Evolutionary conservation across 1,140 invertebrate genomes (phyloP).

Genomic region (Physella acuta): DNA sequence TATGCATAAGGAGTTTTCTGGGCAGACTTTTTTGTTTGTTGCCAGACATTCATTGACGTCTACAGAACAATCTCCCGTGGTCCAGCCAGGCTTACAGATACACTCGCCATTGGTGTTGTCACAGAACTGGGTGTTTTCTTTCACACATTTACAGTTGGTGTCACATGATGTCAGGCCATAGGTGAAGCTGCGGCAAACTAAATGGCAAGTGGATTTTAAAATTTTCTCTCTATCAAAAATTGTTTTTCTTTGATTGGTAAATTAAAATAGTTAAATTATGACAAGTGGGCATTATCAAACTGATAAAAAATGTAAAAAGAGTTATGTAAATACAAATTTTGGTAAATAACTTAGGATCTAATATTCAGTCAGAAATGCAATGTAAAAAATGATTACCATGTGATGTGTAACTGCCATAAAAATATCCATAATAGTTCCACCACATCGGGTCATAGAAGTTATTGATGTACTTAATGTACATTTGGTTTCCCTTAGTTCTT

Average conservation of each 20-base stretch:
- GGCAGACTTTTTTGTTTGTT: background rate
- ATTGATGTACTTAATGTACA: background rate
- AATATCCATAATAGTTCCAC: background rate
- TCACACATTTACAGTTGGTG: conserved; percentile 9
- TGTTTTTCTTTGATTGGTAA: too few relatives aligned
- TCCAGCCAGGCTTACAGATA: conserved; percentile 75
- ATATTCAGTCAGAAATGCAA: background rate
- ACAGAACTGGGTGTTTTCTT: conserved; percentile 19
- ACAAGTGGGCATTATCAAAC: too few relatives aligned
- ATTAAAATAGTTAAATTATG: too few relatives aligned
- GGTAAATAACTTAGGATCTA: background rate
- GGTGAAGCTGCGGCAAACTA: conserved; percentile 18
- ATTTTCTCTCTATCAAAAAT: too few relatives aligned
- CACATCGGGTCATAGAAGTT: too few relatives aligned
- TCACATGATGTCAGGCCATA: conserved; percentile 18
- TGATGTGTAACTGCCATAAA: background rate
- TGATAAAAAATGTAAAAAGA: too few relatives aligned
- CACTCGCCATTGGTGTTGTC: conserved; percentile 61
- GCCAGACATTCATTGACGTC: conserved; percentile 90
- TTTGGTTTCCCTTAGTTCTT: background rate
- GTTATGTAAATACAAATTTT: background rate
- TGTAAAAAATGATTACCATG: too few relatives aligned
- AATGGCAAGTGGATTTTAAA: background rate
- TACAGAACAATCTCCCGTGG: conserved; percentile 75
- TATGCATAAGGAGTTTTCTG: conserved; percentile 1